These are phyloP conservation scores for Megamerina dolium DNA, from an alignment of 2,888 invertebrate genomes.

Conservation along the genomic window DNA sequence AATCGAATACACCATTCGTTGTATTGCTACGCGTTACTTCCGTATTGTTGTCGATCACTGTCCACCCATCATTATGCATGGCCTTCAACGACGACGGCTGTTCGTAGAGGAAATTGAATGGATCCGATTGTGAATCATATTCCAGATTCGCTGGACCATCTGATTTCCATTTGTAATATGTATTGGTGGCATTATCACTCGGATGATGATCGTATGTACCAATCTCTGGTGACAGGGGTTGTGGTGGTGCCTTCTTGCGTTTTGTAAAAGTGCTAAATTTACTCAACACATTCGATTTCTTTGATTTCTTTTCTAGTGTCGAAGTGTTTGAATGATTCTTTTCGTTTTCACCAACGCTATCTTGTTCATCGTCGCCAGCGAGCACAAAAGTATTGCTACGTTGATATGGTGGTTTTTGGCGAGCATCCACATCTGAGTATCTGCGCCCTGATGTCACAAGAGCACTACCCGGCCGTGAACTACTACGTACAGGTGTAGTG, in stretches of 20 bases:
- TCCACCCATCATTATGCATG: slow-evolving; percentile 18
- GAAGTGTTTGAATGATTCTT: slow-evolving; percentile 32
- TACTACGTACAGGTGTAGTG: slow-evolving; percentile 37
- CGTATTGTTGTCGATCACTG: too few relatives aligned
- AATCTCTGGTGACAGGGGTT: slow-evolving; percentile 7
- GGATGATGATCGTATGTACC: slow-evolving; percentile 37
- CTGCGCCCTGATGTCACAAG: slow-evolving; percentile 23
- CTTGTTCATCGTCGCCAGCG: slow-evolving; percentile 27
- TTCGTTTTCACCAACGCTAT: too few relatives aligned
- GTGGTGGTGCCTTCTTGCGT: slow-evolving; percentile 40
- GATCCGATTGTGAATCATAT: slow-evolving; percentile 41
- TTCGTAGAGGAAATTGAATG: slow-evolving; percentile 44
- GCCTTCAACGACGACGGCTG: slow-evolving; percentile 36
- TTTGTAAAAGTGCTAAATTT: slow-evolving; percentile 47
- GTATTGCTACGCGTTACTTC: neutral
- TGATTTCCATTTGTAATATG: slow-evolving; percentile 44
- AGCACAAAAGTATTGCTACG: slow-evolving; percentile 47
- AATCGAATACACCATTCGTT: slow-evolving; percentile 28
- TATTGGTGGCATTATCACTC: slow-evolving; percentile 41
- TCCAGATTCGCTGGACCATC: slow-evolving; percentile 37
- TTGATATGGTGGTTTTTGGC: slow-evolving; percentile 33
- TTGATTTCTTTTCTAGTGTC: slow-evolving; percentile 39
- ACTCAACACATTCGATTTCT: slow-evolving; percentile 40
- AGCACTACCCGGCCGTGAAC: slow-evolving; percentile 34
- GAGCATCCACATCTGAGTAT: slow-evolving; percentile 36